Evolutionary conservation across 1,140 invertebrate genomes (phyloP).

Genomic region (Asbolus verrucosus): DNA sequence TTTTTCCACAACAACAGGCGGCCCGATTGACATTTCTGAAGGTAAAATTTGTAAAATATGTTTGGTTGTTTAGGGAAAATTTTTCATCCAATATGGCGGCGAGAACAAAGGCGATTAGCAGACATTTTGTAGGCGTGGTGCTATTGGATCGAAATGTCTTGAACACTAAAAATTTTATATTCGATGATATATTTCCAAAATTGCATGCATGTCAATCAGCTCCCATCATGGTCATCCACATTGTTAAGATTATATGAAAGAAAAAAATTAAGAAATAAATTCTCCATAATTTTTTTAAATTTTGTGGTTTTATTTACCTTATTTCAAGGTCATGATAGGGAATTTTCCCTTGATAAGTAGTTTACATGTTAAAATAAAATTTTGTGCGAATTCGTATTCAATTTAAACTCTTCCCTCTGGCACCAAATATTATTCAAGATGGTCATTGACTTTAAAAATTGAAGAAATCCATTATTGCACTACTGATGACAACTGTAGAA

Average conservation of each 20-base stretch:
- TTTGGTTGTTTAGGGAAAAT: conserved; percentile 62
- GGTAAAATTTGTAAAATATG: conserved; percentile 66
- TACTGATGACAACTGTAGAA: too few species aligned
- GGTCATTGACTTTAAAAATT: background rate
- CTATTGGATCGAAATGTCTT: conserved; percentile 40
- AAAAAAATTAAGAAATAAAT: conserved; percentile 16
- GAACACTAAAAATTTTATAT: conserved; percentile 33
- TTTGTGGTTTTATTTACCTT: conserved; percentile 39
- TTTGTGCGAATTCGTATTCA: too few species aligned
- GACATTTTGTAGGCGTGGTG: conserved; percentile 64
- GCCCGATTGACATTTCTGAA: conserved; percentile 60
- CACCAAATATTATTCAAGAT: too few species aligned
- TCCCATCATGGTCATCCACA: background rate
- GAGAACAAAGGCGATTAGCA: conserved; percentile 56
- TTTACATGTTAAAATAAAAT: background rate
- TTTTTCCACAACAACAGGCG: conserved; percentile 57
- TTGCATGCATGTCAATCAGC: background rate
- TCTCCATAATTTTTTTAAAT: conserved; percentile 31
- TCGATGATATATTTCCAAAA: background rate
- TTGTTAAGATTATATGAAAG: background rate
- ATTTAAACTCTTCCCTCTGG: too few species aligned
- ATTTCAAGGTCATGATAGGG: conserved; percentile 41
- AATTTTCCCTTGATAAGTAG: background rate
- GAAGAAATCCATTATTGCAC: too few species aligned
- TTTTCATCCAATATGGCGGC: conserved; percentile 65